These are phyloP conservation scores for Tyria jacobaeae DNA, from an alignment of 2,888 invertebrate species.

Conservation along the genomic window DNA sequence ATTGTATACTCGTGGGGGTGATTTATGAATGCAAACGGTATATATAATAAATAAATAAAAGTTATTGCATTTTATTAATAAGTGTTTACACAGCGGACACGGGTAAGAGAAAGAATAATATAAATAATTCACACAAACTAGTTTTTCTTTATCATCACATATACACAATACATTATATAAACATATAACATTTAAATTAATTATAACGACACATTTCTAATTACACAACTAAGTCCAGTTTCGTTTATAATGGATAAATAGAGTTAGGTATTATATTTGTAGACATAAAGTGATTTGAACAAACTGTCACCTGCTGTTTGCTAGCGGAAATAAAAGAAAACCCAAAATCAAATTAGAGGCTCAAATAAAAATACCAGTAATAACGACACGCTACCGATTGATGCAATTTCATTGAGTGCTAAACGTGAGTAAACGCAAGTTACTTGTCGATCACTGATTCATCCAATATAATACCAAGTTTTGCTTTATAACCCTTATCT, in stretches of 20 bases:
- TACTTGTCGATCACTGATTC: conserved; percentile 69
- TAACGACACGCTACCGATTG: conserved; percentile 79
- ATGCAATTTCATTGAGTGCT: conserved; percentile 82
- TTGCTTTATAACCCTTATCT: conserved; percentile 57
- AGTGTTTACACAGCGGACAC: background rate
- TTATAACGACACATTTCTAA: background rate
- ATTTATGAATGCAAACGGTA: too few species aligned
- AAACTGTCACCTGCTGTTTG: conserved; percentile 68
- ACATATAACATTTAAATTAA: background rate
- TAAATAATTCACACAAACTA: background rate
- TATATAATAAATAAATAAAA: background rate
- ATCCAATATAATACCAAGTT: conserved; percentile 55
- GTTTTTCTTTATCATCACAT: background rate
- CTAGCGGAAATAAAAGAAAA: conserved; percentile 66
- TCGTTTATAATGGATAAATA: conserved; percentile 21
- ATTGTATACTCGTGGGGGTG: too few species aligned
- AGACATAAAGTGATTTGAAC: conserved; percentile 51
- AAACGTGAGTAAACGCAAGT: conserved; percentile 82
- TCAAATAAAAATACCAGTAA: conserved; percentile 81
- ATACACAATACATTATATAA: too few species aligned
- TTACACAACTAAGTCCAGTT: conserved; percentile 11
- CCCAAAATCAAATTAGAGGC: conserved; percentile 71
- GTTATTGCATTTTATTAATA: too few species aligned
- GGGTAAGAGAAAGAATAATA: background rate
- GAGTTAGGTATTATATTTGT: conserved; percentile 22